Conservation (phyloP, 2,113 vertebrate genomes). For the Empidonax alnorum region DNA sequence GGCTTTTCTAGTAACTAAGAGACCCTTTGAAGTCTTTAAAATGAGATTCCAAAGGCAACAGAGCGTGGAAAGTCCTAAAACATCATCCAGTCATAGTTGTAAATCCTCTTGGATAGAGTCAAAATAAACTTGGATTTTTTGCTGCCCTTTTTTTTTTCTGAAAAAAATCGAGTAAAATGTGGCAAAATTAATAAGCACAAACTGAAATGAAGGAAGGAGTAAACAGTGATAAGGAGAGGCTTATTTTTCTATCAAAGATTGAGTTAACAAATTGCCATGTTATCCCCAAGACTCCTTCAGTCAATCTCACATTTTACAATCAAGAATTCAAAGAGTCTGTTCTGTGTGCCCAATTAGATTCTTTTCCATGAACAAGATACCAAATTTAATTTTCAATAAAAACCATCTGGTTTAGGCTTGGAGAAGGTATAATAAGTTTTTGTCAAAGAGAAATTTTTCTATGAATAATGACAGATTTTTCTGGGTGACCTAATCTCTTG, state of each 20-base stretch:
- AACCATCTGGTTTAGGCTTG: not conserved
- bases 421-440: not conserved
- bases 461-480: not conserved
- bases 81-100: conserved; percentile 25
- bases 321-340: not conserved
- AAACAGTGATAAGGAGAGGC: not conserved
- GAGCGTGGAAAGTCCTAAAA: conserved; percentile 61
- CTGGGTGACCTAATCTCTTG: not conserved
- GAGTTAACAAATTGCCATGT: not conserved
- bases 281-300: not conserved
- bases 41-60: conserved; percentile 65
- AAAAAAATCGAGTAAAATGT: not conserved
- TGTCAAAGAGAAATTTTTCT: not conserved
- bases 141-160: not conserved
- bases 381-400: not conserved
- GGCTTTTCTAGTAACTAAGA: conserved; percentile 51
- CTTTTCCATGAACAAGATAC: not conserved
- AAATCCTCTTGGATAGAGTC: conserved; percentile 33
- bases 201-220: not conserved
- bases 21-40: conserved; percentile 64
- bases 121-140: conserved; percentile 25
- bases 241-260: not conserved
- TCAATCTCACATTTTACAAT: not conserved
- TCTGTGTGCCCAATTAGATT: not conserved
- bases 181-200: not conserved